Evolutionary conservation across 2,888 invertebrate genomes (phyloP).

Genomic region (Drymonia ruficornis): DNA sequence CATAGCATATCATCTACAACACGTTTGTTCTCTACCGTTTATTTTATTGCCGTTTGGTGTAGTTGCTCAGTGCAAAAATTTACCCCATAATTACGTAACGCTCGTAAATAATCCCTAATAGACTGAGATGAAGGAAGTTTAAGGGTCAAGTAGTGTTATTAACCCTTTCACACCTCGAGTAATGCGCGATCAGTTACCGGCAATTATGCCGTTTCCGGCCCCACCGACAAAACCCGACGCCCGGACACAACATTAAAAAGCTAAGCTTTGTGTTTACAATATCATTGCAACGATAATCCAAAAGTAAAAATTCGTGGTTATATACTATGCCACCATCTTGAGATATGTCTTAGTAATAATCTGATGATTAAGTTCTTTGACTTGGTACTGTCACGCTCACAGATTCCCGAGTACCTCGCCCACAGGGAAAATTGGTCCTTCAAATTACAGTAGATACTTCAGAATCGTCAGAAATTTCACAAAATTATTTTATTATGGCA

Average conservation of each 20-base stretch:
- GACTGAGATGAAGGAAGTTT: constrained; percentile 57
- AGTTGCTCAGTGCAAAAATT: not conserved
- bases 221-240: constrained; percentile 57
- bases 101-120: constrained; percentile 25
- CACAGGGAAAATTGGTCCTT: too few relatives aligned
- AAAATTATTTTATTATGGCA: too few relatives aligned
- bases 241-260: constrained; percentile 32
- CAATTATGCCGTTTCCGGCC: constrained; percentile 76
- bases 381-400: too few relatives aligned
- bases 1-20: too few relatives aligned
- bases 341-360: too few relatives aligned
- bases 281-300: constrained; percentile 3
- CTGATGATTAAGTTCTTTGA: too few relatives aligned
- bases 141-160: constrained; percentile 80
- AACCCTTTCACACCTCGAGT: constrained; percentile 79
- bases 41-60: not conserved
- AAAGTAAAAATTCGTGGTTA: constrained; percentile 1
- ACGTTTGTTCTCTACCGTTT: too few relatives aligned
- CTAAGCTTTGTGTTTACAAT: constrained; percentile 34
- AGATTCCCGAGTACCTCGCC: too few relatives aligned
- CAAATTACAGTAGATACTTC: too few relatives aligned
- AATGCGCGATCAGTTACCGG: constrained; percentile 76
- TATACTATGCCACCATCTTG: not conserved
- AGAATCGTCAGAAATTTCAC: too few relatives aligned
- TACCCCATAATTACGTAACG: constrained; percentile 11